Conservation (phyloP, 1,140 invertebrate genomes). For the Thaumetopoea pityocampa region DNA sequence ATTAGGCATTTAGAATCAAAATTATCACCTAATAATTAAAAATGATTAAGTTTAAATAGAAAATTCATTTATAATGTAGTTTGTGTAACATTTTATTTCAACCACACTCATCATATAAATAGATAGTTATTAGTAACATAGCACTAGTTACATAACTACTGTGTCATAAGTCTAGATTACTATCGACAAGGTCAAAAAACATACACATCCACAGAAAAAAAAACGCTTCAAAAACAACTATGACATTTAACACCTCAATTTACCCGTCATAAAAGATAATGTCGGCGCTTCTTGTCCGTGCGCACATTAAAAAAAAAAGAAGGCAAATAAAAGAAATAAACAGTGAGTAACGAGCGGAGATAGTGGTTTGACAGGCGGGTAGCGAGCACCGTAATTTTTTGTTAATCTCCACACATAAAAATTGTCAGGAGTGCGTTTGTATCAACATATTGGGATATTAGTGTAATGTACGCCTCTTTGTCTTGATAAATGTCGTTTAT, state of each 20-base stretch:
- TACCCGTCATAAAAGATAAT: conserved; percentile 37
- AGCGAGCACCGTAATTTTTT: conserved; percentile 21
- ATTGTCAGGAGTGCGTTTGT: conserved; percentile 11
- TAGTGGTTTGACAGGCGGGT: conserved; percentile 26
- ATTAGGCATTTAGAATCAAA: too few relatives aligned
- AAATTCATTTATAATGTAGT: too few relatives aligned
- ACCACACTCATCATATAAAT: too few relatives aligned
- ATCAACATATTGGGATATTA: conserved; percentile 19
- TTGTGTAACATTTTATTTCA: too few relatives aligned
- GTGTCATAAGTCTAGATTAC: neutral
- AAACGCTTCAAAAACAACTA: conserved; percentile 9
- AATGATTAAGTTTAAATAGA: too few relatives aligned
- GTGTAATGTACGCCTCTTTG: conserved; percentile 17
- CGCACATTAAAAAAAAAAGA: conserved; percentile 11
- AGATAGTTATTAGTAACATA: too few relatives aligned
- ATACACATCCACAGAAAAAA: too few relatives aligned
- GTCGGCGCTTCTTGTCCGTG: conserved; percentile 22
- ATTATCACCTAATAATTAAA: too few relatives aligned
- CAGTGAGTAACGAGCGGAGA: conserved; percentile 33
- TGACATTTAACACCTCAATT: conserved; percentile 28
- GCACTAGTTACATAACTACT: too few relatives aligned
- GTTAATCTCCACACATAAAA: conserved; percentile 19
- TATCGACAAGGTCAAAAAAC: conserved; percentile 7
- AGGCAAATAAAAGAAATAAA: conserved; percentile 32
- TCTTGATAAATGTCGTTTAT: conserved; percentile 13